Conservation (phyloP, 1,140 invertebrate species). For the Apis dorsata region DNA sequence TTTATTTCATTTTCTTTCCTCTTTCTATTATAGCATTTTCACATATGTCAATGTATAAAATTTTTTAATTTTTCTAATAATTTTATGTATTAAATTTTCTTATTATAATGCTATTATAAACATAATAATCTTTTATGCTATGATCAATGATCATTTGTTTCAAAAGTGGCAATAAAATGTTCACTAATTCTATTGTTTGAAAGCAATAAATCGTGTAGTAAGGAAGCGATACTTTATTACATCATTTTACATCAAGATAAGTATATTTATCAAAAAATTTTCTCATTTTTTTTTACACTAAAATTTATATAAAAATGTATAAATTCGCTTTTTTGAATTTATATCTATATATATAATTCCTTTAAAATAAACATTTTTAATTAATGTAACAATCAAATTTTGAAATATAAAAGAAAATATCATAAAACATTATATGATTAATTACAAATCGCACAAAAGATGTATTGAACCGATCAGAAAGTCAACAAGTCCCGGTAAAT, state of each 20-base stretch:
- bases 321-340: no score
- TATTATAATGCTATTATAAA: no score
- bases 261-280: no score
- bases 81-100: background rate
- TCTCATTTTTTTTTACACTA: no score
- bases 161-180: no score
- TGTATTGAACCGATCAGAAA: conserved; percentile 2
- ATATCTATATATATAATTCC: background rate
- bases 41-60: background rate
- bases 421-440: background rate
- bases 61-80: background rate
- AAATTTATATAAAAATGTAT: no score
- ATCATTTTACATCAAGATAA: no score
- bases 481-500: conserved; percentile 10
- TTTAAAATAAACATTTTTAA: background rate
- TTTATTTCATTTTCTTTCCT: background rate
- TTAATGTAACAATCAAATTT: background rate
- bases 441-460: background rate
- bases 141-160: no score
- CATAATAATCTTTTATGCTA: no score
- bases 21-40: background rate
- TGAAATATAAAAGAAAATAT: background rate
- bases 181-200: no score
- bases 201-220: no score
- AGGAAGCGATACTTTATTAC: no score